Conservation (phyloP, 2,113 vertebrate species). For the Nibea coibor region DNA sequence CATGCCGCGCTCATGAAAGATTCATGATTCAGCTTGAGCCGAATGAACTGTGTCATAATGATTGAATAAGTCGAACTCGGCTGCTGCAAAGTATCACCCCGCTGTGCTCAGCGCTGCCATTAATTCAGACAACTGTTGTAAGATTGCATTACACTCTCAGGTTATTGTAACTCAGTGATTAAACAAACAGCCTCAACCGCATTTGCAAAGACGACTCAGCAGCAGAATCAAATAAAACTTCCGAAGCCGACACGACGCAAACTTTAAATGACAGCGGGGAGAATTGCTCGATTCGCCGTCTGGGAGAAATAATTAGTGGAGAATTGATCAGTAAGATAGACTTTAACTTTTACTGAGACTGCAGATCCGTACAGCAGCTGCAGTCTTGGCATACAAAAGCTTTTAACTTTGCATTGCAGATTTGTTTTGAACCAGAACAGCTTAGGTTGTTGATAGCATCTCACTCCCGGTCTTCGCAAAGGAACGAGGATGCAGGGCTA, state of each 20-base stretch:
- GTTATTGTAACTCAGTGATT: constrained; percentile 57
- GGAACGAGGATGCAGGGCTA: background rate
- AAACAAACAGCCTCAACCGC: constrained; percentile 56
- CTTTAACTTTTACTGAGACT: constrained; percentile 54
- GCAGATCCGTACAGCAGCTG: constrained; percentile 56
- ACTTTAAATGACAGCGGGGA: constrained; percentile 37
- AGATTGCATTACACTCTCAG: constrained; percentile 48
- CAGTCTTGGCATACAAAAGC: constrained; percentile 58
- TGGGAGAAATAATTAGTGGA: constrained; percentile 49
- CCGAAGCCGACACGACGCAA: background rate
- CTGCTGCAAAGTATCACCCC: constrained; percentile 58
- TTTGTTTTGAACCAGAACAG: constrained; percentile 46
- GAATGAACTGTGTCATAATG: constrained; percentile 66
- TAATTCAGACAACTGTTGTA: constrained; percentile 50
- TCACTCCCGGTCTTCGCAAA: constrained; percentile 30
- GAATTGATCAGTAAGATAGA: constrained; percentile 48
- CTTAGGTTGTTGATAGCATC: constrained; percentile 48
- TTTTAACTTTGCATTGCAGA: constrained; percentile 64
- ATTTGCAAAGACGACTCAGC: constrained; percentile 28
- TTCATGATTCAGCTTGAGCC: constrained; percentile 66
- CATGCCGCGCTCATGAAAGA: constrained; percentile 71
- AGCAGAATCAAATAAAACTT: constrained; percentile 30
- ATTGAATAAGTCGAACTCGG: constrained; percentile 62
- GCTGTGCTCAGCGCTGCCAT: constrained; percentile 39
- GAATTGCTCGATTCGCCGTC: constrained; percentile 47